Conservation (phyloP, 2,113 vertebrate genomes). For the Loxodonta africana region DNA sequence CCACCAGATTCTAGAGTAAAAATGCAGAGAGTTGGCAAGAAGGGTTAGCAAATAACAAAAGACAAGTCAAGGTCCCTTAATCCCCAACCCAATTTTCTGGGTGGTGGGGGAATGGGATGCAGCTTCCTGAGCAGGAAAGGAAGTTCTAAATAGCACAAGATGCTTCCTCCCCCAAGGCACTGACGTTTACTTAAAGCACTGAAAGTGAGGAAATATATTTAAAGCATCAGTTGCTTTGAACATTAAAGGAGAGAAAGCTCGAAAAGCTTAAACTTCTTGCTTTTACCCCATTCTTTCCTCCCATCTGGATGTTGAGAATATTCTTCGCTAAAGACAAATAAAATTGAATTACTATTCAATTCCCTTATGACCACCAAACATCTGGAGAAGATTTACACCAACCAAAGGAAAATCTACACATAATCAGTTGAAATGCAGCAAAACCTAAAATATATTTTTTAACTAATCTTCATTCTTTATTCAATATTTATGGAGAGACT, state of each 20-base stretch:
- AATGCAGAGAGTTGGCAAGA: neutral
- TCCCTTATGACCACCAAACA: neutral
- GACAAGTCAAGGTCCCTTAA: neutral
- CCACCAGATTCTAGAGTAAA: conserved; percentile 46
- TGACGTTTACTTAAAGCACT: conserved; percentile 9
- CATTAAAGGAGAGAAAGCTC: conserved; percentile 41
- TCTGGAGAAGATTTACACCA: neutral
- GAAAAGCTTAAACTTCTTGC: neutral
- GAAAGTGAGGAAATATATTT: conserved; percentile 65
- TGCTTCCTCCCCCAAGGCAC: neutral
- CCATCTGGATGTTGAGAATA: conserved; percentile 32
- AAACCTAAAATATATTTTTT: neutral
- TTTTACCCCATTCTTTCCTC: conserved; percentile 46
- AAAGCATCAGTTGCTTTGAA: conserved; percentile 59
- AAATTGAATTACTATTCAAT: conserved; percentile 12
- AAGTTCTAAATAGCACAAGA: conserved; percentile 63
- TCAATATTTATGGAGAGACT: neutral
- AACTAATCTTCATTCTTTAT: neutral
- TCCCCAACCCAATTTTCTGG: neutral
- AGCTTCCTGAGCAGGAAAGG: conserved; percentile 56
- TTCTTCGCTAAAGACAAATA: conserved; percentile 27
- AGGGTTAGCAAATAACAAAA: neutral
- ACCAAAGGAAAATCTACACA: conserved; percentile 13
- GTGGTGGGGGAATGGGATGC: neutral
- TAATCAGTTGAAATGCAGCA: conserved; percentile 1